Base-by-base conservation (phyloP, 2,888 invertebrate genomes). In the Clunio marinus region DNA sequence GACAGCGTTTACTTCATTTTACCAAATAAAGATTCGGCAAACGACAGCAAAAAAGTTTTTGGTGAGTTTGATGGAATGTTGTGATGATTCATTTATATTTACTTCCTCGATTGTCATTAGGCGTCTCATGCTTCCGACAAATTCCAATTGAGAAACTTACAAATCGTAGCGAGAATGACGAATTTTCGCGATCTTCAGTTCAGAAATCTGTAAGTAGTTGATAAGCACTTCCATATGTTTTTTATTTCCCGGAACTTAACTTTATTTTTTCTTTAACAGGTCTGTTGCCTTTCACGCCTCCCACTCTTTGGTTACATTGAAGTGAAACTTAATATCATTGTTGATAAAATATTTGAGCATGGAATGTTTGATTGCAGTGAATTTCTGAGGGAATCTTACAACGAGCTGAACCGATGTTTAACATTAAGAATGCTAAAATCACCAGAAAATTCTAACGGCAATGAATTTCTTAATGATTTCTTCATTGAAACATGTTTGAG, bases 241-340 rank as follows among this genome's bases (percentile, higher is more conserved):
- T n/a, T n/a, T n/a, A n/a, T n/a, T n/a, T n/a, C n/a, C n/a, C n/a
- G n/a, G n/a, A n/a, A n/a, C n/a, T n/a, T n/a, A n/a, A n/a, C n/a
- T n/a, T n/a, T n/a, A n/a, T n/a, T n/a, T n/a, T n/a, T n/a, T n/a
- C n/a, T 20, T 20, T 35, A 32, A 10, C 17, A 59, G 59, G 22
- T 62, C 20, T 62, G 62, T 15, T 62, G 62, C 32, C 41, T 62
- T 15, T 13, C 41, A 15, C 22, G 62, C 1, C 20, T 63, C 24
- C 46, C 63, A 7, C 13, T 63, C n/a, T 63, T 63, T n/a, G 63
- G 63, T 5, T 63, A 63, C 46, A 46, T 63, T 10, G 63, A 63
- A 63, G 63, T 46, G 2, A 45, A 46, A 27, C 25, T 63, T 2
- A 46, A 45, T 13, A 25, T 63, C 2, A 27, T 46, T 13, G 46